Conservation (phyloP, 1,140 invertebrate species). For the Caerostris darwini region DNA sequence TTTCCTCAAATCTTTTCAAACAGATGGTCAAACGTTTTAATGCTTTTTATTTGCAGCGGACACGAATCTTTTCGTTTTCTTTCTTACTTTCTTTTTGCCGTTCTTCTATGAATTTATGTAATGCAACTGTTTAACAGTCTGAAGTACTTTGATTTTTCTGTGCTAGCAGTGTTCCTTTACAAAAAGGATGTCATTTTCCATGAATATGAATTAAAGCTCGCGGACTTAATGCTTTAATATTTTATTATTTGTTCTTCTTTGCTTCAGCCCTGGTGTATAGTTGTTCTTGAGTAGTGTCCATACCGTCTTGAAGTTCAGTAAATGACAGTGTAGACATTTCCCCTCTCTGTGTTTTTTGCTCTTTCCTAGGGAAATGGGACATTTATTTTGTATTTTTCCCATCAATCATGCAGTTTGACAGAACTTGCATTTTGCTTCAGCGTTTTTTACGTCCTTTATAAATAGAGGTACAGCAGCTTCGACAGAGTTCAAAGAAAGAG, state of each 20-base stretch:
- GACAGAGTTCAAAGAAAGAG: not conserved
- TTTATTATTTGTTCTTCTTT: not conserved
- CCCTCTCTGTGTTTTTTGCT: not conserved
- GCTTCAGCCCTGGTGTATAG: too few species aligned
- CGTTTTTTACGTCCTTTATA: not conserved
- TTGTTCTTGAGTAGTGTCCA: not conserved
- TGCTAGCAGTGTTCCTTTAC: not conserved
- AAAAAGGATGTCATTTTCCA: not conserved
- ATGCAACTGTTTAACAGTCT: not conserved
- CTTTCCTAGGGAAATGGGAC: not conserved
- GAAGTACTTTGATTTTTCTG: not conserved
- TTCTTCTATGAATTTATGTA: not conserved
- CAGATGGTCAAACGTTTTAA: conserved; percentile 17
- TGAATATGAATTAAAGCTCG: not conserved
- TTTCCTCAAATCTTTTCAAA: not conserved
- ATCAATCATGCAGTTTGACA: conserved; percentile 14
- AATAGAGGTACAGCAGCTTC: conserved; percentile 7
- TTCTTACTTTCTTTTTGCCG: not conserved
- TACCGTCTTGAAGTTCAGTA: not conserved
- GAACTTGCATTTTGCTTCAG: not conserved
- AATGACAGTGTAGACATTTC: conserved; percentile 26
- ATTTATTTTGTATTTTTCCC: conserved; percentile 20
- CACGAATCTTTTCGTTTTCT: not conserved
- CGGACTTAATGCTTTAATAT: not conserved
- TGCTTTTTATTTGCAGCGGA: not conserved